Percentiles rank a stretch among this genome's conserved stretches.
These are phyloP conservation scores for Asobara japonica DNA, from an alignment of 1,140 invertebrate genomes.

Conservation along the genomic window DNA sequence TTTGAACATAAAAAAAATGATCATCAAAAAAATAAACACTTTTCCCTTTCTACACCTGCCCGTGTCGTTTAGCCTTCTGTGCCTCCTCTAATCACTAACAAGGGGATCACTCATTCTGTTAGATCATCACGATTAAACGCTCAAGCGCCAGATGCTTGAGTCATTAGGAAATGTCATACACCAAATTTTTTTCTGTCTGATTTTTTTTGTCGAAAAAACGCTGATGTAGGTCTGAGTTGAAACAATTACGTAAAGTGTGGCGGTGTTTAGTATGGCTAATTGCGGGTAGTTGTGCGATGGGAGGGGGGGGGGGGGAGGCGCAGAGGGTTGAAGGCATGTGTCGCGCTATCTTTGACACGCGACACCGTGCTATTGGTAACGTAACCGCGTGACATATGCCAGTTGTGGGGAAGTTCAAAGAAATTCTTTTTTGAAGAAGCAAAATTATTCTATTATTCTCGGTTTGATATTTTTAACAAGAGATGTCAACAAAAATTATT, in stretches of 20 bases:
- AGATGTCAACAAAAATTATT: no score
- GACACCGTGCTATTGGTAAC: constrained; percentile 48
- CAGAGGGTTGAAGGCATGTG: constrained; percentile 37
- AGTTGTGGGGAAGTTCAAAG: constrained; percentile 19
- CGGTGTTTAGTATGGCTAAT: constrained; percentile 58
- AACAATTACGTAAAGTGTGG: constrained; percentile 57
- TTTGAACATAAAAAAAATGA: no score
- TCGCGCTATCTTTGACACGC: constrained; percentile 52
- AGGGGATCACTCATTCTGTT: neutral
- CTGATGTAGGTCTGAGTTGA: constrained; percentile 35
- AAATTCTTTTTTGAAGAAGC: constrained; percentile 1
- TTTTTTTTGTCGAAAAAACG: constrained; percentile 7
- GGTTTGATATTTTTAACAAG: constrained; percentile 18
- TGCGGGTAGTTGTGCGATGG: constrained; percentile 40
- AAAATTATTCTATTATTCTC: neutral
- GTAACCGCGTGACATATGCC: constrained; percentile 43
- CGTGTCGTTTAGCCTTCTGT: neutral
- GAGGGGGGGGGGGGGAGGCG: neutral
- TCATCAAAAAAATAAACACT: neutral
- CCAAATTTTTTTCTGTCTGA: neutral
- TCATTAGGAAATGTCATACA: constrained; percentile 22
- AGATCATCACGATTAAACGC: constrained; percentile 14
- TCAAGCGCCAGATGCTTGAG: constrained; percentile 23
- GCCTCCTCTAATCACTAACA: neutral
- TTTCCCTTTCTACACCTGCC: constrained; percentile 1